phyloP scores from a whole-genome alignment of 2,888 invertebrate species.

The Ectobius pallidus region DNA sequence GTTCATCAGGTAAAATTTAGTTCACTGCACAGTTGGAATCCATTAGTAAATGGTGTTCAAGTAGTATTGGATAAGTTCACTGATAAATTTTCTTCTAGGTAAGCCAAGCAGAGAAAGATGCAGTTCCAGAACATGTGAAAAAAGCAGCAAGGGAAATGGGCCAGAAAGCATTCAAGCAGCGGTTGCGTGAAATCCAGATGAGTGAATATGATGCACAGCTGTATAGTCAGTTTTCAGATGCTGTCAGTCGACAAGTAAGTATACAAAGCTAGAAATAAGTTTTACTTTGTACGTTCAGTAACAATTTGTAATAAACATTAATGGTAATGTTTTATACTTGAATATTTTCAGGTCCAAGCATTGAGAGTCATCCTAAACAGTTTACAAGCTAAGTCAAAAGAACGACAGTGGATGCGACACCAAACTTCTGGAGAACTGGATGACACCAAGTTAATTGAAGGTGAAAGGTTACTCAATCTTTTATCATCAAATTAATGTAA shows the following conservation, averaged over 20 bases:
- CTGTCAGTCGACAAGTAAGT: constrained; percentile 75
- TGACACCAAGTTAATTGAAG: constrained; percentile 93
- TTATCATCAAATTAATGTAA: too few species aligned
- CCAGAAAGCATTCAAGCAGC: constrained; percentile 83
- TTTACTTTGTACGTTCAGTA: too few species aligned
- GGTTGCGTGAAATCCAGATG: constrained; percentile 92
- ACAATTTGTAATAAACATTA: too few species aligned
- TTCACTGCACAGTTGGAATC: too few species aligned
- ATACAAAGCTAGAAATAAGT: too few species aligned
- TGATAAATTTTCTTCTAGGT: constrained; percentile 58
- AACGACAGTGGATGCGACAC: constrained; percentile 91
- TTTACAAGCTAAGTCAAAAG: constrained; percentile 91
- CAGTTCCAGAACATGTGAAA: constrained; percentile 87
- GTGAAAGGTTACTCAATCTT: constrained; percentile 57
- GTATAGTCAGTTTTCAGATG: constrained; percentile 80
- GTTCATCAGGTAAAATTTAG: constrained; percentile 78
- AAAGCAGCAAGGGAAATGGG: constrained; percentile 94
- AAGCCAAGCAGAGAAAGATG: constrained; percentile 87
- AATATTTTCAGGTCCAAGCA: constrained; percentile 69
- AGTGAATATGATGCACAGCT: constrained; percentile 89
- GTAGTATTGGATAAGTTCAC: too few species aligned
- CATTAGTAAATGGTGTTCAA: too few species aligned
- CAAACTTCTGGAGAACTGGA: constrained; percentile 96
- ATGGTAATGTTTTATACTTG: background rate
- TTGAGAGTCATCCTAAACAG: constrained; percentile 83